Percentiles rank a stretch among this genome's conserved stretches.
These are phyloP conservation scores for Heliconius himera DNA, from an alignment of 1,140 invertebrate genomes.

Conservation along the genomic window DNA sequence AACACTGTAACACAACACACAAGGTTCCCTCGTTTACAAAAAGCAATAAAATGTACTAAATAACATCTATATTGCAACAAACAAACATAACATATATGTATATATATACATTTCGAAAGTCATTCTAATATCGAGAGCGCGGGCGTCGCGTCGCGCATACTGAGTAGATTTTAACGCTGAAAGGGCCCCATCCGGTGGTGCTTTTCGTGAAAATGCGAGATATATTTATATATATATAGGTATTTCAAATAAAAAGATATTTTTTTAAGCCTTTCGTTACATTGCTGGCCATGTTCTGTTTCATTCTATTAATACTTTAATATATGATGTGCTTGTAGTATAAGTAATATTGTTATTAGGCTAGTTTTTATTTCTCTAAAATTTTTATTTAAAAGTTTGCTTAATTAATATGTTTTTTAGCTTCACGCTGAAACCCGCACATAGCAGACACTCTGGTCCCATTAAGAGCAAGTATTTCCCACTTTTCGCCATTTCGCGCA, in stretches of 20 bases:
- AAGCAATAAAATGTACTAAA: neutral
- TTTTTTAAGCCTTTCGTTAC: neutral
- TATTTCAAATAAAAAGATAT: slow-evolving; percentile 1
- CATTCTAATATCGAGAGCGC: slow-evolving; percentile 39
- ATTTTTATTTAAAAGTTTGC: too few relatives aligned
- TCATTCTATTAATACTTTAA: neutral
- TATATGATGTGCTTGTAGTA: neutral
- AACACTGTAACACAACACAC: too few relatives aligned
- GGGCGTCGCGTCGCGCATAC: slow-evolving; percentile 36
- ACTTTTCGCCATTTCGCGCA: too few relatives aligned
- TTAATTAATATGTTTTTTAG: too few relatives aligned
- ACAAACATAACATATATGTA: neutral
- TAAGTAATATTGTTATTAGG: too few relatives aligned
- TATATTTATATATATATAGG: neutral
- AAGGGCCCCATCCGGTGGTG: slow-evolving; percentile 27
- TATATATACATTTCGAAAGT: neutral
- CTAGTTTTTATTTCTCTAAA: too few relatives aligned
- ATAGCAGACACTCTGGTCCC: too few relatives aligned
- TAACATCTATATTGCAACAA: neutral
- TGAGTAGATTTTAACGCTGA: slow-evolving; percentile 34
- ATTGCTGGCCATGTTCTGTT: neutral
- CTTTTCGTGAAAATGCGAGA: slow-evolving; percentile 1
- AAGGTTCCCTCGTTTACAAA: too few relatives aligned
- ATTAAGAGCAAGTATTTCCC: too few relatives aligned
- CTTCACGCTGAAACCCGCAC: too few relatives aligned